phyloP scores from a whole-genome alignment of 2,888 invertebrate genomes.

The Netelia fuscicornis region DNA sequence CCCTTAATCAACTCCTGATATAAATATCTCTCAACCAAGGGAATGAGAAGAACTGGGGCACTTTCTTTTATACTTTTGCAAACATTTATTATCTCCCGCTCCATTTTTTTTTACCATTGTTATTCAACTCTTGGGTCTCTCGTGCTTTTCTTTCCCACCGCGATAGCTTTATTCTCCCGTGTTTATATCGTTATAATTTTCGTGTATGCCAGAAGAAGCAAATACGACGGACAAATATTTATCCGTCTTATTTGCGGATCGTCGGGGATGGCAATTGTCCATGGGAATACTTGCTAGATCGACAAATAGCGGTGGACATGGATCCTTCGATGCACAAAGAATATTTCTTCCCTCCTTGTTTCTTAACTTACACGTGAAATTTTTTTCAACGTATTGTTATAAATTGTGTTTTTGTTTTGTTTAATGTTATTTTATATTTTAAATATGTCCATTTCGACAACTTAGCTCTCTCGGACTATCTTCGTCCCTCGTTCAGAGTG shows the following conservation, averaged over 20 bases:
- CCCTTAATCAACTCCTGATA: conserved; percentile 63
- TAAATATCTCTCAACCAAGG: conserved; percentile 53
- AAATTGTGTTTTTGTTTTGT: not conserved
- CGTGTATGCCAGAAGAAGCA: not conserved
- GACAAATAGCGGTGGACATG: conserved; percentile 12
- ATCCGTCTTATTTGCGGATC: conserved; percentile 2
- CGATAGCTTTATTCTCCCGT: not conserved
- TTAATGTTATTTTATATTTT: not conserved
- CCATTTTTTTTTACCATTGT: conserved; percentile 12
- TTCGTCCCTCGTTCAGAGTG: conserved; percentile 1
- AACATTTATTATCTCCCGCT: conserved; percentile 37
- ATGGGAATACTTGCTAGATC: not conserved
- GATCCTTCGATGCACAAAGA: not conserved
- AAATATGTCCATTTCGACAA: not conserved
- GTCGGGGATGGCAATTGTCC: not conserved
- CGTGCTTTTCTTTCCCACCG: conserved; percentile 9
- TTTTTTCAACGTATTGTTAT: not conserved
- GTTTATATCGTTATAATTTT: conserved; percentile 9
- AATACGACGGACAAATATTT: conserved; percentile 6
- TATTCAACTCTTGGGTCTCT: not conserved
- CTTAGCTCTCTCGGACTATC: conserved; percentile 5
- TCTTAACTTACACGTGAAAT: not conserved
- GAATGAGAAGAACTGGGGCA: conserved; percentile 38
- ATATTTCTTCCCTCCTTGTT: not conserved
- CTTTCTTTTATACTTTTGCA: conserved; percentile 33